Percentiles rank a stretch among this genome's conserved stretches.
Evolutionary conservation across 2,113 vertebrate species (phyloP).

Genomic region (Hyperopisus bebe): DNA sequence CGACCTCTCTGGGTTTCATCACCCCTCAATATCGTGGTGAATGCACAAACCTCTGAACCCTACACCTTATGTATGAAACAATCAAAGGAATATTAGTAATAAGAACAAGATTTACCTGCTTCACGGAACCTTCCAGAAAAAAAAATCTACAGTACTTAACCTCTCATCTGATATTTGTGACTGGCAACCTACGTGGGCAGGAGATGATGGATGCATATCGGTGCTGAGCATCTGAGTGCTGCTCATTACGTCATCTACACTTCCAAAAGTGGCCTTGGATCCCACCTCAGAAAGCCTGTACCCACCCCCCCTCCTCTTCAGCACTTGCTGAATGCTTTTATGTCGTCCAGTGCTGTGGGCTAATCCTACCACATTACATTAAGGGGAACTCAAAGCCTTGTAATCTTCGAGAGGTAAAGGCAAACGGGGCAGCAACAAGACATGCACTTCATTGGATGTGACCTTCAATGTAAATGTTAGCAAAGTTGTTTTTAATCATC

Average conservation of each 20-base stretch:
- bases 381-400: neutral
- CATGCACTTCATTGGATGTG: neutral
- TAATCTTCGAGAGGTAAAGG: neutral
- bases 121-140: neutral
- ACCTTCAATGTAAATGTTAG: neutral
- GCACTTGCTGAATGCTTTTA: neutral
- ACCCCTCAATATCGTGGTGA: neutral
- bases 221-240: neutral
- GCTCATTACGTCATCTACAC: neutral
- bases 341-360: neutral
- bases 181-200: neutral
- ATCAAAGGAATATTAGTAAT: neutral
- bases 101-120: neutral
- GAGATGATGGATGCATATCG: neutral
- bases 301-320: neutral
- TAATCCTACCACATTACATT: neutral
- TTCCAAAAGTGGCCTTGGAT: neutral
- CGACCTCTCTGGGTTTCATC: neutral
- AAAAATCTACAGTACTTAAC: neutral
- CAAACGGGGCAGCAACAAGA: neutral
- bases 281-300: neutral
- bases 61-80: neutral
- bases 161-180: neutral
- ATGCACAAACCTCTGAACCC: neutral
- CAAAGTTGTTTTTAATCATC: neutral